Evolutionary conservation across 2,797 vertebrate genomes (phyloP), one percentile per base, ranked within the genome.

Genomic region (Dryobates pubescens): DNA sequence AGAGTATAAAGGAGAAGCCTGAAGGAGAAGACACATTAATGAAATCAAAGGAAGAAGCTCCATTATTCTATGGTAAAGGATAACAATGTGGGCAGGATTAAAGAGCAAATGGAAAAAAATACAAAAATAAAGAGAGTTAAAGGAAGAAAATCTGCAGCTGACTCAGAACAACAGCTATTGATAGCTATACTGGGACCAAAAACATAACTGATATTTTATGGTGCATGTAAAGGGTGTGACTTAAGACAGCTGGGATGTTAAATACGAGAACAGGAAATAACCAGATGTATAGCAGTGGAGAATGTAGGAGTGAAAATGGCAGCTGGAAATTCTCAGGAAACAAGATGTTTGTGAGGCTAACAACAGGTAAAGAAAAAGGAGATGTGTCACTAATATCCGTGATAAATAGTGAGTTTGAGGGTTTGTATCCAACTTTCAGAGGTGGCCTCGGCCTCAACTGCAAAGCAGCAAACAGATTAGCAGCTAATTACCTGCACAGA

Each of bases 221-320:
- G 74, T 54, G 82, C 26, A 69, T 7, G n/a, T 26, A 95, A 94
- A 92, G 63, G 41, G 19, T 43, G 83, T 82, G 64, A 84, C 53
- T 81, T 81, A 68, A 96, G 93, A 79, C 76, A 86, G 72, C 62
- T 82, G 30, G 75, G 29, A 67, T 88, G 82, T 56, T 91, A 87
- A 90, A 89, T 71, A 54, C 58, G 84, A 71, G 75, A 94, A 69
- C 61, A 78, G 56, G 75, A 95, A 96, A 90, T 58, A 79, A 53
- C 14, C 10, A 69, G 10, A 43, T 23, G 4, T 27, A 6, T 30
- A 62, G 65, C 12, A 65, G 38, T 8, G 30, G 23, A 57, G 17
- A 54, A 8, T 7, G 10, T 18, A 45, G 2, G 1, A 32, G 41
- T 4, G 14, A 30, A 54, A 85, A 89, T 15, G 36, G 38, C 70